Evolutionary conservation across 2,113 vertebrate species (phyloP).

Genomic region (Xenopus tropicalis): DNA sequence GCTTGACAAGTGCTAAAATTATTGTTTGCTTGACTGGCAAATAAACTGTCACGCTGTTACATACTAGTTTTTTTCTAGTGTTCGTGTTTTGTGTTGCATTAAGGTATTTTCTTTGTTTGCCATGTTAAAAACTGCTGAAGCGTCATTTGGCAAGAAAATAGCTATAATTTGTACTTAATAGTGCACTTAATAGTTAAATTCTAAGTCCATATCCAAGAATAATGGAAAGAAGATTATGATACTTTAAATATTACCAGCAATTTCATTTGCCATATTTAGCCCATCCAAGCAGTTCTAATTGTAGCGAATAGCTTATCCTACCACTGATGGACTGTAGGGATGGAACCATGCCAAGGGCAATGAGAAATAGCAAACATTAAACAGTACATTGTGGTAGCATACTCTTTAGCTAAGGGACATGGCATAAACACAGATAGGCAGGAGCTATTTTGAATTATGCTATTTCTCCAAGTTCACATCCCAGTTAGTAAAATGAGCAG

Average conservation of each 20-base stretch:
- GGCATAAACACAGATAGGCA: too few species aligned
- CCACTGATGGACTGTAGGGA: too few species aligned
- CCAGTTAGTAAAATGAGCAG: too few species aligned
- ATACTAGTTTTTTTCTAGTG: conserved; percentile 12
- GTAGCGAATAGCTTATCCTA: too few species aligned
- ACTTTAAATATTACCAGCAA: conserved; percentile 8
- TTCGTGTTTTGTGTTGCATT: conserved; percentile 11
- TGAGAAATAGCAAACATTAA: too few species aligned
- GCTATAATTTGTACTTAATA: background rate
- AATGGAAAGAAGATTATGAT: conserved; percentile 7
- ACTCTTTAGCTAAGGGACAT: too few species aligned
- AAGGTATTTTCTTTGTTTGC: conserved; percentile 23
- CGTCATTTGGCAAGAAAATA: conserved; percentile 6
- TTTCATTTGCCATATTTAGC: too few species aligned
- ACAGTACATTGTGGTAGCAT: too few species aligned
- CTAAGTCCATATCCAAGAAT: background rate
- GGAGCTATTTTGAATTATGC: too few species aligned
- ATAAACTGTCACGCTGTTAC: conserved; percentile 29
- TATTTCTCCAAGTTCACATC: too few species aligned
- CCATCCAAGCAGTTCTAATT: too few species aligned
- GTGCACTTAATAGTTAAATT: background rate
- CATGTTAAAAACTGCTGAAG: conserved; percentile 24
- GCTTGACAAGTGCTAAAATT: conserved; percentile 31
- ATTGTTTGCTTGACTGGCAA: conserved; percentile 33
- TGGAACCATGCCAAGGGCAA: too few species aligned